These are phyloP conservation scores for Corbicula japonica DNA, from an alignment of 2,888 invertebrate species.

Conservation along the genomic window DNA sequence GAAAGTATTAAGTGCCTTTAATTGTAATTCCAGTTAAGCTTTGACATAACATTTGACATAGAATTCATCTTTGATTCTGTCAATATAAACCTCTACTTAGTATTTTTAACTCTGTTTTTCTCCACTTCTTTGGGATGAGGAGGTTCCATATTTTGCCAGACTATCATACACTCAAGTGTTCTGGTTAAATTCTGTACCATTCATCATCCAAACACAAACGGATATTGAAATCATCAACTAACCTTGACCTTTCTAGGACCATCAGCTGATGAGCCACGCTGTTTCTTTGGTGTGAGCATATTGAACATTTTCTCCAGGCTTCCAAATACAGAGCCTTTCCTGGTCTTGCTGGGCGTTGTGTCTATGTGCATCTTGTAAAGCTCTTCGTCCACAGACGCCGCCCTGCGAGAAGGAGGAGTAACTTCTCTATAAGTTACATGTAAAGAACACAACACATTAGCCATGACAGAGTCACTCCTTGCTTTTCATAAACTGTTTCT, in stretches of 20 bases:
- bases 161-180: too few species aligned
- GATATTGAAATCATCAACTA: too few species aligned
- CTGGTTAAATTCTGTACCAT: too few species aligned
- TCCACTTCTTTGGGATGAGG: too few species aligned
- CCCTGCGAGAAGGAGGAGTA: conserved; percentile 72
- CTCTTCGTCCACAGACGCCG: conserved; percentile 84
- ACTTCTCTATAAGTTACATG: conserved; percentile 56
- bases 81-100: too few species aligned
- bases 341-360: conserved; percentile 81
- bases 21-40: too few species aligned
- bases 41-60: too few species aligned
- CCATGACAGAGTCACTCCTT: conserved; percentile 61
- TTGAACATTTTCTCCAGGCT: conserved; percentile 91
- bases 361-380: conserved; percentile 81
- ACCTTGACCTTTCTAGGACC: conserved; percentile 87
- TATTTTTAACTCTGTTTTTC: too few species aligned
- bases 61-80: too few species aligned
- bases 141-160: too few species aligned
- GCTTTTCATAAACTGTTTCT: conserved; percentile 21
- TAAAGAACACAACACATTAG: conserved; percentile 34
- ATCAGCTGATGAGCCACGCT: conserved; percentile 79
- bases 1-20: background rate
- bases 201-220: too few species aligned
- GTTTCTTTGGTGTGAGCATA: conserved; percentile 90
- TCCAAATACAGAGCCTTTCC: conserved; percentile 89